Evolutionary conservation across 2,113 vertebrate genomes (phyloP).

Genomic region (Tilapia sparmanii): DNA sequence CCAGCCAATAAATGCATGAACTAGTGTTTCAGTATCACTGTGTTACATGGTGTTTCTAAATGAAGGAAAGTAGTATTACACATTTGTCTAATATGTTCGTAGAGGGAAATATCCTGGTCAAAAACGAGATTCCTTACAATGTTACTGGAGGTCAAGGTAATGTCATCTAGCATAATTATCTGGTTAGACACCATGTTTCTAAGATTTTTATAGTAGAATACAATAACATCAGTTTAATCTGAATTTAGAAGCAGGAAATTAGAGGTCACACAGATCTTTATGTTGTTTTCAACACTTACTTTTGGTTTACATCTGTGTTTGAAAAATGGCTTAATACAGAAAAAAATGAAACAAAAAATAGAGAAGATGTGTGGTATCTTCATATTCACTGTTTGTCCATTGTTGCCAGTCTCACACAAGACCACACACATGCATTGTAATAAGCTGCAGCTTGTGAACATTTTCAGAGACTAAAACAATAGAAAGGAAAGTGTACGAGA

Average conservation of each 20-base stretch:
- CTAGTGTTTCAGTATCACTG: too few species aligned
- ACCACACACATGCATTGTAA: constrained; percentile 3
- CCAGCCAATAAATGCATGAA: too few species aligned
- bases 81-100: too few species aligned
- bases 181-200: not conserved
- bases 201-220: not conserved
- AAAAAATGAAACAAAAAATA: not conserved
- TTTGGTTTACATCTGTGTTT: not conserved
- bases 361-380: constrained; percentile 6
- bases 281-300: not conserved
- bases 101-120: too few species aligned
- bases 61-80: too few species aligned
- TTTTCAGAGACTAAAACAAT: constrained; percentile 6
- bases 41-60: too few species aligned
- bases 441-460: constrained; percentile 4
- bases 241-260: too few species aligned
- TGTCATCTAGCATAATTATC: not conserved
- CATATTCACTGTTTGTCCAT: constrained; percentile 11
- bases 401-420: not conserved
- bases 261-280: too few species aligned
- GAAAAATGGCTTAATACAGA: not conserved
- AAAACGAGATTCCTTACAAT: not conserved
- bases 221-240: too few species aligned
- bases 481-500: not conserved
- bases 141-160: not conserved